Evolutionary conservation across 2,113 vertebrate genomes (phyloP), one percentile per base, ranked within the genome.

Genomic region (Mobula birostris): DNA sequence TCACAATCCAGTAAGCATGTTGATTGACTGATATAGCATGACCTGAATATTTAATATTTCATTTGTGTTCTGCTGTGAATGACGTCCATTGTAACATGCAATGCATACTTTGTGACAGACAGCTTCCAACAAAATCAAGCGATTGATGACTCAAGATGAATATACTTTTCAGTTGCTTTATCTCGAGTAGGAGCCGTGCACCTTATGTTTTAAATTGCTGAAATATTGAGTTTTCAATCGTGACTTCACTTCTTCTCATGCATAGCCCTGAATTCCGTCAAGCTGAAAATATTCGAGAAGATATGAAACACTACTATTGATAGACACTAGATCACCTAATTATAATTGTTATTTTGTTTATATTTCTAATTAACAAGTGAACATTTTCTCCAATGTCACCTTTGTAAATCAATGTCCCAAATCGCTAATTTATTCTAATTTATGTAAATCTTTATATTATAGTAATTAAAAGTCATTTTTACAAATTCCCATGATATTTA

Each of bases 381-480:
- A 61, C 27, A 32, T 32, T 68, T 68, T 90, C 85, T 90, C 29
- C 85, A 66, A 66, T 66, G 85, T 90, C 85, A 68, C 85, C 56
- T 29, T 32, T 63, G n/a, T 66, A 66, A 68, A 90, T 68, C 27
- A 63, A 88, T n/a, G 27, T 58, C 2, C 61, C 61, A 90, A 63
- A 88, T 88, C 29, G 63, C 29, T 88, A n/a, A 90, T 68, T 63
- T 90, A 90, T 90, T 90, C 61, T 32, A 68, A 90, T 90, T 90
- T 66, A 90, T 90, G 85, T n/a, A 90, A 90, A 66, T 66, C 61
- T 90, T 90, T 90, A 66, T n/a, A 90, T 66, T 90, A 68, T 90
- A 32, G n/a, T 90, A 66, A 90, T 90, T 90, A 90, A 90, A 90
- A 90, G n/a, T 66, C 61, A 90, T 68, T 90, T 90, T 90, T 90